A percentile compares a stretch with the other conserved stretches of the same genome.
These are phyloP conservation scores for Sebastes steindachneri DNA, from an alignment of 2,797 vertebrate genomes.

Conservation along the genomic window DNA sequence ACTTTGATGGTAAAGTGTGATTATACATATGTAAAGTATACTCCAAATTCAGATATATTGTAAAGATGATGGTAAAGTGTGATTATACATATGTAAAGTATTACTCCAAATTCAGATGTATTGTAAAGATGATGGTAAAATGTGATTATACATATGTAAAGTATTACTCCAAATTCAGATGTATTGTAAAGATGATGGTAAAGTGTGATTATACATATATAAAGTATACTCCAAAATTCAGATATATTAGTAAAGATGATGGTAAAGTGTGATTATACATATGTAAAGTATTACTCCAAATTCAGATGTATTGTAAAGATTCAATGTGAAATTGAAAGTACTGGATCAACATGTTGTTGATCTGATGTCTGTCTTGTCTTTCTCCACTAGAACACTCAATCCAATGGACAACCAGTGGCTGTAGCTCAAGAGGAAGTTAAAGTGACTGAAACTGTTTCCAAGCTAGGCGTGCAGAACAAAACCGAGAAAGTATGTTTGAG, in stretches of 20 bases:
- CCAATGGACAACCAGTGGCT: constrained; percentile 88
- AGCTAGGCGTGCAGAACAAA: constrained; percentile 81
- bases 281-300: not conserved
- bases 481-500: constrained; percentile 84
- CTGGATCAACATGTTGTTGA: not conserved
- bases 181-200: not conserved
- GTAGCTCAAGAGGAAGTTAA: constrained; percentile 83
- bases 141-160: too few species aligned
- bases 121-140: too few species aligned
- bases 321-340: not conserved
- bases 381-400: constrained; percentile 79
- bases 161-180: too few species aligned
- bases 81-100: too few species aligned
- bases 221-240: too few species aligned
- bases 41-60: too few species aligned
- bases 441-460: constrained; percentile 73
- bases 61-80: too few species aligned
- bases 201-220: too few species aligned
- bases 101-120: too few species aligned
- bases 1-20: not conserved
- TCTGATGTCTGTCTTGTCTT: not conserved
- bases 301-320: not conserved
- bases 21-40: too few species aligned
- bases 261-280: not conserved
- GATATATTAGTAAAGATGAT: not conserved